Evolutionary conservation across 2,113 vertebrate species (phyloP).

Genomic region (Nothocercus nigrocapillus): DNA sequence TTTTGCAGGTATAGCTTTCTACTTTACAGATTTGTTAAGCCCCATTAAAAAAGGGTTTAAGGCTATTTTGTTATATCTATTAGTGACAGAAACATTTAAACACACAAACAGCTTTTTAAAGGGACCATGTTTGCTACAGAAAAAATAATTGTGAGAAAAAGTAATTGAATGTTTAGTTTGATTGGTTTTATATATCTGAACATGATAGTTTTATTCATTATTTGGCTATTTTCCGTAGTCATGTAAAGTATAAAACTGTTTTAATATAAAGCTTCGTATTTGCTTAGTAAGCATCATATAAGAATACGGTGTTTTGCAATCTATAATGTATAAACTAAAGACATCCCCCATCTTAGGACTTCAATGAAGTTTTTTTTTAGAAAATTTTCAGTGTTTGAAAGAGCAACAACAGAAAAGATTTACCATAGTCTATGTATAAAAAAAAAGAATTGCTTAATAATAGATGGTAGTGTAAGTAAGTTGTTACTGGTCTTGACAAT

Average conservation of each 20-base stretch:
- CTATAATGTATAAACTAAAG: background rate
- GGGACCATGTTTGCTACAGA: background rate
- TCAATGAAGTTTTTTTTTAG: background rate
- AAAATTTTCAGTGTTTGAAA: background rate
- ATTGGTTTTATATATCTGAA: background rate
- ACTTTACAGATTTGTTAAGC: background rate
- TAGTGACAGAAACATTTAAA: background rate
- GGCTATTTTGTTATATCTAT: background rate
- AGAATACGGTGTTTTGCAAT: background rate
- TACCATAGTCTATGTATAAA: background rate
- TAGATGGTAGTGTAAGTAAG: background rate
- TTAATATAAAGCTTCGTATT: background rate
- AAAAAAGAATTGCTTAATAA: background rate
- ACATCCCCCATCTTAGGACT: background rate
- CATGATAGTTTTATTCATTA: background rate
- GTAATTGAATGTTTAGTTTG: background rate
- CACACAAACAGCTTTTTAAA: background rate
- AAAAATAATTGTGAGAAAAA: background rate
- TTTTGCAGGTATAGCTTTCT: background rate
- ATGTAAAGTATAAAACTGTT: background rate
- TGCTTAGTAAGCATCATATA: background rate
- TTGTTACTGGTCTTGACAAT: background rate
- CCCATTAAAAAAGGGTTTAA: background rate
- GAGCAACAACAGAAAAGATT: background rate
- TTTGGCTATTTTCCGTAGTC: background rate